Evolutionary conservation across 1,140 invertebrate genomes (phyloP).

Genomic region (Gonioctena quinquepunctata): DNA sequence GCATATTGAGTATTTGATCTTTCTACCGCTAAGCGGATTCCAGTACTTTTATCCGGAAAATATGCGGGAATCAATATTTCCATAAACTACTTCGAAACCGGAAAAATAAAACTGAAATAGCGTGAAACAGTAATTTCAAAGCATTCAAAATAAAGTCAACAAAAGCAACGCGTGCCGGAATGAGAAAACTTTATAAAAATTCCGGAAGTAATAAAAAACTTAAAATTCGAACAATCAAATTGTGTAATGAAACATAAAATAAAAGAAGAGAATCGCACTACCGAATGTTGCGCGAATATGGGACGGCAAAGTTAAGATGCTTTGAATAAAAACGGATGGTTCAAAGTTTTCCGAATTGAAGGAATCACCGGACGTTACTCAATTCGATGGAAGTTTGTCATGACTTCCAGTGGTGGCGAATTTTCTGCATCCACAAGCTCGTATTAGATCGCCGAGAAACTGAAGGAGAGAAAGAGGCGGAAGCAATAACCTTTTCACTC

Average conservation of each 20-base stretch:
- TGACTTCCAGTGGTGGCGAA: too few species aligned
- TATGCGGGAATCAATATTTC: slow-evolving; percentile 1
- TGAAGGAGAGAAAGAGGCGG: too few species aligned
- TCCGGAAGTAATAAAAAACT: slow-evolving; percentile 11
- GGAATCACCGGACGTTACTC: slow-evolving; percentile 30
- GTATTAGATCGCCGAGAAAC: too few species aligned
- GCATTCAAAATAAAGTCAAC: slow-evolving; percentile 3
- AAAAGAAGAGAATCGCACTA: slow-evolving; percentile 1
- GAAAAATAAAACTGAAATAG: slow-evolving; percentile 1
- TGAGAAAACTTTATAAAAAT: slow-evolving; percentile 11
- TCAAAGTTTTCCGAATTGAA: slow-evolving; percentile 34
- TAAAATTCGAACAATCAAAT: slow-evolving; percentile 13
- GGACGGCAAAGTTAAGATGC: too few species aligned
- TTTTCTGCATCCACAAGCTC: too few species aligned
- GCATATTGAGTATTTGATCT: background rate
- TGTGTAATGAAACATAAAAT: slow-evolving; percentile 26
- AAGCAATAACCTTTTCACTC: too few species aligned
- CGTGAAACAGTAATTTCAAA: slow-evolving; percentile 1
- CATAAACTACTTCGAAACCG: background rate
- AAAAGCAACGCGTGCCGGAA: slow-evolving; percentile 1
- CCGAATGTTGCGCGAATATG: too few species aligned
- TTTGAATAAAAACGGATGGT: slow-evolving; percentile 25
- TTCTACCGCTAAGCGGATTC: background rate
- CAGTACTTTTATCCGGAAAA: background rate
- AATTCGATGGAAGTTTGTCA: slow-evolving; percentile 25